A percentile compares a stretch with the other conserved stretches of the same genome.
Evolutionary conservation across 2,888 invertebrate species (phyloP).

Genomic region (Scelioninae gen. 2): DNA sequence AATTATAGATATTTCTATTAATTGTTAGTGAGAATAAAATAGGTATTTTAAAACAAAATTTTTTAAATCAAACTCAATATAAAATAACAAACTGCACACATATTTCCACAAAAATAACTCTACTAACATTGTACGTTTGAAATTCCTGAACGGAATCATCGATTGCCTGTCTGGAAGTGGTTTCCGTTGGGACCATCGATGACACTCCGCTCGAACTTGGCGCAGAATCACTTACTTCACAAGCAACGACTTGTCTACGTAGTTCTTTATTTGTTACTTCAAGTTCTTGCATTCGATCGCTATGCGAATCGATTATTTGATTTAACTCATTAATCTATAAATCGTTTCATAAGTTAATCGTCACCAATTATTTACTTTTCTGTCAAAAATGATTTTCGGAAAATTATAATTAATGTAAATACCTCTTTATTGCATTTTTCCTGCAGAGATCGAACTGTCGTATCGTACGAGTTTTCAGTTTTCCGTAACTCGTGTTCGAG

Average conservation of each 20-base stretch:
- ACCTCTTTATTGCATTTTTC: slow-evolving; percentile 73
- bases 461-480: slow-evolving; percentile 68
- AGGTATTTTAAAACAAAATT: too few species aligned
- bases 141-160: slow-evolving; percentile 71
- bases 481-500: slow-evolving; percentile 81
- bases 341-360: too few species aligned
- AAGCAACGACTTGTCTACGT: slow-evolving; percentile 71
- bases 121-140: slow-evolving; percentile 70
- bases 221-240: slow-evolving; percentile 73
- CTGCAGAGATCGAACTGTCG: slow-evolving; percentile 67
- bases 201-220: slow-evolving; percentile 74
- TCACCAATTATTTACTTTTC: too few species aligned
- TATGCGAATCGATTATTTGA: slow-evolving; percentile 76
- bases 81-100: not conserved
- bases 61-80: too few species aligned
- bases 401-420: slow-evolving; percentile 5
- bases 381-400: too few species aligned
- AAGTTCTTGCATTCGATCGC: slow-evolving; percentile 74
- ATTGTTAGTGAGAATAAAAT: too few species aligned
- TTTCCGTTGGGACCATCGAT: slow-evolving; percentile 69
- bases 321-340: slow-evolving; percentile 74
- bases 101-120: slow-evolving; percentile 4
- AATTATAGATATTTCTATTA: not conserved
- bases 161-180: slow-evolving; percentile 67
- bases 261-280: slow-evolving; percentile 74